Base-by-base conservation (phyloP, 2,888 invertebrate species). In the Amphiduros pacificus region DNA sequence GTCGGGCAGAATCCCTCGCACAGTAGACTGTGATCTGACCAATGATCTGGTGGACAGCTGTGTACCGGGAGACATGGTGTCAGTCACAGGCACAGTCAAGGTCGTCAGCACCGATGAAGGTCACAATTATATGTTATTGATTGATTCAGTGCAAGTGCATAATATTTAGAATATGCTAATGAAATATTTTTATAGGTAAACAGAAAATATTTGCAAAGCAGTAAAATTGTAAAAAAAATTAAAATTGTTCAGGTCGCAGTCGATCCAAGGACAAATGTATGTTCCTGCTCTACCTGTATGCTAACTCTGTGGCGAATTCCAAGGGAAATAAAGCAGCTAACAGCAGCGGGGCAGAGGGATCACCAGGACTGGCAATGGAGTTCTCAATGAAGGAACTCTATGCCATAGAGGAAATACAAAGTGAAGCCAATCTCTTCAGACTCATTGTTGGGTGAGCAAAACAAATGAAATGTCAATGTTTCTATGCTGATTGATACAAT, bases 1-100 rank as follows among this genome's bases (percentile, higher is more conserved):
- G 50, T 72, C 80, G n/a, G 81, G 82, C 5, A 63, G 80, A 36
- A 80, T 82, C 48, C 92, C 93, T 1, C 85, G 90, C 66, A 90
- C 89, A 69, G 86, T 96, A 29, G 94, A 95, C 77, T 90, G 94
- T 77, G 92, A 94, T 80, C 84, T 96, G 6, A 88, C 88, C 57
- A 88, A 90, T 64, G 93, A 94, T 83, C 84, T 95, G 50, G 92
- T 93, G 1, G 90, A 92, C 69, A 85, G 87, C 27, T 92, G 93
- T 68, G 88, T 90, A 68, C 92, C 94, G 14, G 96, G 96, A 1
- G 94, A 95, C 84, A 89, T 92, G 71, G 87, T 96, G 0, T 90
- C 90, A 17, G 86, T 96, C 11, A 91, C 91, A 60, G 97, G 96
- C 32, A 87, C 94, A 66, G 88, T 96, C 24, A 93, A 91, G 65